Conservation (phyloP, 2,888 invertebrate species). For the Gasteruption jaculator region DNA sequence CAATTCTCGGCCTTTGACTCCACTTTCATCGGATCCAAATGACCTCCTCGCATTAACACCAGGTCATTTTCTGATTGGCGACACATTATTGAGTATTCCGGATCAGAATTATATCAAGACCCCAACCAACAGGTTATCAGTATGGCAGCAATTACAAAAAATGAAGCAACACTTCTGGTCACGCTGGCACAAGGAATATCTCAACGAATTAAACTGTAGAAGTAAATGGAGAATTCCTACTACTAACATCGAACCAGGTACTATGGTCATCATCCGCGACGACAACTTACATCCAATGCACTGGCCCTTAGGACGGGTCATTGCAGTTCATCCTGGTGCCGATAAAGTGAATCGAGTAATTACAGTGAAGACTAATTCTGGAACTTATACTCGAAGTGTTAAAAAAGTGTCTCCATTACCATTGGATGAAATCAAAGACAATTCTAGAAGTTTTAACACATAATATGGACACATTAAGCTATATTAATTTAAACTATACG, state of each 20-base stretch:
- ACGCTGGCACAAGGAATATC: slow-evolving; percentile 19
- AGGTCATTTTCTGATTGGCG: slow-evolving; percentile 21
- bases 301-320: slow-evolving; percentile 27
- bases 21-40: slow-evolving; percentile 18
- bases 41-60: slow-evolving; percentile 19
- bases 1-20: slow-evolving; percentile 22
- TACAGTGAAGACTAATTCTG: slow-evolving; percentile 9
- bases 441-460: too few relatives aligned
- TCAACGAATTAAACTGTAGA: slow-evolving; percentile 17
- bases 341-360: slow-evolving; percentile 25
- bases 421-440: too few relatives aligned
- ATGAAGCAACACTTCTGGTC: slow-evolving; percentile 21
- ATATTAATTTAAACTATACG: too few relatives aligned
- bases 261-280: slow-evolving; percentile 21
- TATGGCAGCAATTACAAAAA: slow-evolving; percentile 19
- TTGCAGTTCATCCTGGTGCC: slow-evolving; percentile 23
- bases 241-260: slow-evolving; percentile 10
- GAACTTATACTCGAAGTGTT: neutral
- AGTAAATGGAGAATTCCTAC: slow-evolving; percentile 17
- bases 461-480: too few relatives aligned
- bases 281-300: slow-evolving; percentile 22
- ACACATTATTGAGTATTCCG: slow-evolving; percentile 15
- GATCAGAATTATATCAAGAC: slow-evolving; percentile 10
- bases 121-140: slow-evolving; percentile 16
- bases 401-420: neutral